Evolutionary conservation across 2,888 invertebrate genomes (phyloP).

Genomic region (Theristus sp.): DNA sequence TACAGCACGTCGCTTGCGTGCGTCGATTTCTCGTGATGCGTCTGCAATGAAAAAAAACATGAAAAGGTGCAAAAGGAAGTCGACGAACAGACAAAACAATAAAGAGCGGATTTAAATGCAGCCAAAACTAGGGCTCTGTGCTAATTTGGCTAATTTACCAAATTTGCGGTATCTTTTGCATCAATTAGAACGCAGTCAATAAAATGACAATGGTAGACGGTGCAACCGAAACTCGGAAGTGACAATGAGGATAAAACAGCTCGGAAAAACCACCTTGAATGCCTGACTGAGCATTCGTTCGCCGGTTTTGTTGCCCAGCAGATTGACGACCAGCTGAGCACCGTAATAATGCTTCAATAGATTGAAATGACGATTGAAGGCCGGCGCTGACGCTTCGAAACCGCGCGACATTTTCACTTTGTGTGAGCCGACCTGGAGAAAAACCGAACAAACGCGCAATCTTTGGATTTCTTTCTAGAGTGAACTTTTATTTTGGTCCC

Average conservation of each 20-base stretch:
- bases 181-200: too few species aligned
- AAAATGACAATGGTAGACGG: too few species aligned
- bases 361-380: slow-evolving; percentile 48
- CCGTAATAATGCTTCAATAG: slow-evolving; percentile 66
- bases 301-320: slow-evolving; percentile 79
- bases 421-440: slow-evolving; percentile 96
- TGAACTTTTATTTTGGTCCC: too few species aligned
- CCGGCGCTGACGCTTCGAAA: slow-evolving; percentile 75
- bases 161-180: too few species aligned
- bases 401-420: slow-evolving; percentile 91
- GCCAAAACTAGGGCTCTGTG: too few species aligned
- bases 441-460: slow-evolving; percentile 8
- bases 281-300: slow-evolving; percentile 84
- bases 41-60: slow-evolving; percentile 35
- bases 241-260: background rate
- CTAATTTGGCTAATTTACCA: too few species aligned
- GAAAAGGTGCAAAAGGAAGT: too few species aligned
- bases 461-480: background rate
- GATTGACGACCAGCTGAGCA: slow-evolving; percentile 69
- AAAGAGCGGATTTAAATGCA: too few species aligned
- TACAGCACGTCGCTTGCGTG: slow-evolving; percentile 59
- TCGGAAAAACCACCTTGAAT: slow-evolving; percentile 53
- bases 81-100: too few species aligned
- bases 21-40: slow-evolving; percentile 60
- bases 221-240: background rate